Percentiles rank a stretch among this genome's conserved stretches.
Evolutionary conservation across 2,888 invertebrate species (phyloP).

Genomic region (Eupelmus urozonus): DNA sequence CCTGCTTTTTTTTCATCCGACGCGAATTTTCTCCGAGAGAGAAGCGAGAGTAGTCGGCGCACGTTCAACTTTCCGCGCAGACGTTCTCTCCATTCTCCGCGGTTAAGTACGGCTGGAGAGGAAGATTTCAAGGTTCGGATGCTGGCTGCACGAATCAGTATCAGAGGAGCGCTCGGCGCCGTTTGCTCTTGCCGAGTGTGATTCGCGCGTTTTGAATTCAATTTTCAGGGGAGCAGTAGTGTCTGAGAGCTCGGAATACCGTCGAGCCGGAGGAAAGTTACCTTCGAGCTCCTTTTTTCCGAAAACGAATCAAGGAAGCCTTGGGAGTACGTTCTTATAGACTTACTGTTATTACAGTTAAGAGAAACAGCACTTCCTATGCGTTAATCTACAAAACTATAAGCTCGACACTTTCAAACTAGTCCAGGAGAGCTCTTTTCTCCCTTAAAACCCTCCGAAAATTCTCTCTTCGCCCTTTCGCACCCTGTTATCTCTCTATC

Average conservation of each 20-base stretch:
- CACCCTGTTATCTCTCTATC: constrained; percentile 2
- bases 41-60: not conserved
- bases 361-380: no score
- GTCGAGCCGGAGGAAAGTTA: no score
- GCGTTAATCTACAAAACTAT: no score
- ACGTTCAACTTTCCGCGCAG: not conserved
- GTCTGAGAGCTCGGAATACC: no score
- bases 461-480: not conserved
- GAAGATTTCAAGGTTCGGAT: constrained; percentile 28
- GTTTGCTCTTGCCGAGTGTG: not conserved
- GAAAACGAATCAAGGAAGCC: no score
- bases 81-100: not conserved
- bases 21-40: constrained; percentile 42
- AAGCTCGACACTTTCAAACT: no score
- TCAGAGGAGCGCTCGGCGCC: not conserved
- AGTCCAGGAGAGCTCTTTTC: no score
- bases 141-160: constrained; percentile 35
- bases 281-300: no score
- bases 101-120: not conserved
- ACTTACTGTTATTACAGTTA: no score
- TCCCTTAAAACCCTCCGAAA: no score
- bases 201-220: not conserved
- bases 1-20: constrained; percentile 24
- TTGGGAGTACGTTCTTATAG: no score
- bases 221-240: no score